Evolutionary conservation across 2,797 vertebrate genomes (phyloP).

Genomic region (Crenuchus spilurus): DNA sequence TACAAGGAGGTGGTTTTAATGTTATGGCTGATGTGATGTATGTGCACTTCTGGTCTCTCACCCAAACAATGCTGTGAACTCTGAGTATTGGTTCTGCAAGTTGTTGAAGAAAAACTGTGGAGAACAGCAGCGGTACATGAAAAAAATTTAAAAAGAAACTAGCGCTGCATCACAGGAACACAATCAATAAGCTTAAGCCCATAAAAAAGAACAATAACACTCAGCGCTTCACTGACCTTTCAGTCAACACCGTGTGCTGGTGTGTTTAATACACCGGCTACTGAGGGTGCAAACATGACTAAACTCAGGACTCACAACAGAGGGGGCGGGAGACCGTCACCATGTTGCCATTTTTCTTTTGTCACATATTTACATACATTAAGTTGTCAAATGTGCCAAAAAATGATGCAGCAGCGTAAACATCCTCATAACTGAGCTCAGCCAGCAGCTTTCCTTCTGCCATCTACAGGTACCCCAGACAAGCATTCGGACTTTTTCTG

Average conservation of each 20-base stretch:
- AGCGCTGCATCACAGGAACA: neutral
- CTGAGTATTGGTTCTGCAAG: neutral
- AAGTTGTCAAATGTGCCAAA: conserved; percentile 5
- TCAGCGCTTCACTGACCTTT: neutral
- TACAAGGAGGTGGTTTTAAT: no score
- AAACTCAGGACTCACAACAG: neutral
- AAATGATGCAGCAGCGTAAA: neutral
- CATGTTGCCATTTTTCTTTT: neutral
- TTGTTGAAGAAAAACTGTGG: neutral
- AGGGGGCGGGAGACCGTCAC: conserved; percentile 6
- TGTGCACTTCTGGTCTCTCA: neutral
- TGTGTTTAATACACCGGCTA: conserved; percentile 11
- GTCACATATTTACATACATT: neutral
- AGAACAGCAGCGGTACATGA: neutral
- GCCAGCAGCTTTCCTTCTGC: conserved; percentile 1
- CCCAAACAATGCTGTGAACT: neutral
- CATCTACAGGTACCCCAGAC: neutral
- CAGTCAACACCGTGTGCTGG: neutral
- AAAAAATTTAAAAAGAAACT: neutral
- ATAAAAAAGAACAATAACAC: conserved; percentile 7
- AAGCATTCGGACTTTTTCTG: neutral
- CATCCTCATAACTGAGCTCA: conserved; percentile 8
- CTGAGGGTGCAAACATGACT: neutral
- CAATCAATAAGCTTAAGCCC: conserved; percentile 17
- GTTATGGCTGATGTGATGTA: no score